A percentile compares a stretch with the other conserved stretches of the same genome.
phyloP scores from a whole-genome alignment of 2,797 vertebrate species.

The Muscicapa comitata region DNA sequence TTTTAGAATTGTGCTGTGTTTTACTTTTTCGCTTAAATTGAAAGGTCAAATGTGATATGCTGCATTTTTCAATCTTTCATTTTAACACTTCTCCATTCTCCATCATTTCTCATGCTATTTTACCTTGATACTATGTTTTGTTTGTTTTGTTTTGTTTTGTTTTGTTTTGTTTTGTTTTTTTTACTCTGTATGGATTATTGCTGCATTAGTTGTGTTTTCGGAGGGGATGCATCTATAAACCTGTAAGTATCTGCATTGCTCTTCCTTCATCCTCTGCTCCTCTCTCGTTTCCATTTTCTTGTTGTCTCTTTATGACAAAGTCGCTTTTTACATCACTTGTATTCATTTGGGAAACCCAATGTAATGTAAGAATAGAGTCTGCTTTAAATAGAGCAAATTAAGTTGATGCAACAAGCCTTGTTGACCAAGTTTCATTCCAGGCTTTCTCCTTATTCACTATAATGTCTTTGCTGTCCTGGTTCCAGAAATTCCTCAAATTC shows the following conservation, averaged over 20 bases:
- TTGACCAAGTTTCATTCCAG: background rate
- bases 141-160: background rate
- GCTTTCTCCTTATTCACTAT: background rate
- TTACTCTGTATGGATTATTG: conserved; percentile 34
- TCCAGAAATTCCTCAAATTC: background rate
- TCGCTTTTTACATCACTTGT: background rate
- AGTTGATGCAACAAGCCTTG: background rate
- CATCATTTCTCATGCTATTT: background rate
- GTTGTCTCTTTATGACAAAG: background rate
- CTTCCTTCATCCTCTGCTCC: background rate
- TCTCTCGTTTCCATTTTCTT: background rate
- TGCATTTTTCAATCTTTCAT: background rate
- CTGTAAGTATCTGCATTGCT: conserved; percentile 79
- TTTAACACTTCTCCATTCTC: background rate
- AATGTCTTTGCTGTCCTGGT: background rate
- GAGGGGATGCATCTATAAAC: conserved; percentile 82
- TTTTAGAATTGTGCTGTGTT: background rate
- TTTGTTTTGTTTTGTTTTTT: background rate
- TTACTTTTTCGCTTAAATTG: background rate
- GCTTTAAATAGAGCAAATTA: background rate
- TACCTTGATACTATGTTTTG: background rate
- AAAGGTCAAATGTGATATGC: background rate
- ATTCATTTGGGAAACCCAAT: background rate
- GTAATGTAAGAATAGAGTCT: background rate
- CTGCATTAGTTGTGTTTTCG: conserved; percentile 84